Evolutionary conservation across 2,888 invertebrate species (phyloP).

Genomic region (Cylindroiulus punctatus): DNA sequence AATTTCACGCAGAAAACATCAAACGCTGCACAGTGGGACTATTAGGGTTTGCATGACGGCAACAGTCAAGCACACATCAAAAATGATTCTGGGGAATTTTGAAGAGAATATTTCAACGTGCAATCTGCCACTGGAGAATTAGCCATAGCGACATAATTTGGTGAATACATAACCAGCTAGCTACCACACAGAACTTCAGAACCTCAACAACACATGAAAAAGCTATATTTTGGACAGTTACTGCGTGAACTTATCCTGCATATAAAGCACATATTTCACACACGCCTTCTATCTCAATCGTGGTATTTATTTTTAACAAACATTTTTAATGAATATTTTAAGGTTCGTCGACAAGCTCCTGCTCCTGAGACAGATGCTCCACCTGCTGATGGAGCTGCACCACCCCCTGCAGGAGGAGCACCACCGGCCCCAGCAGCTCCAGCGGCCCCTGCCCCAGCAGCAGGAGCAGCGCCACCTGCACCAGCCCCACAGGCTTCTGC

Average conservation of each 20-base stretch:
- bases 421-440: neutral
- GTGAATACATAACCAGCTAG: too few species aligned
- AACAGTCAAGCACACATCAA: neutral
- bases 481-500: slow-evolving; percentile 39
- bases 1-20: neutral
- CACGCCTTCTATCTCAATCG: too few species aligned
- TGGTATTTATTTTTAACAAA: neutral
- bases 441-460: slow-evolving; percentile 49
- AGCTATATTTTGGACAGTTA: too few species aligned
- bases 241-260: too few species aligned
- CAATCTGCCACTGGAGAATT: too few species aligned
- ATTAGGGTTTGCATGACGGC: neutral
- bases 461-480: slow-evolving; percentile 39
- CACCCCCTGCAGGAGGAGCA: neutral
- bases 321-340: too few species aligned
- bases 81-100: neutral
- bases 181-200: too few species aligned
- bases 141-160: slow-evolving; percentile 3
- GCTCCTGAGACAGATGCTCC: neutral
- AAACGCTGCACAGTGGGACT: neutral
- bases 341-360: slow-evolving; percentile 51
- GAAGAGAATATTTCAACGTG: neutral
- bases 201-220: too few species aligned
- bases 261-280: too few species aligned
- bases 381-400: neutral